phyloP scores from a whole-genome alignment of 2,113 vertebrate species.

The Sakesphorus luctuosus region DNA sequence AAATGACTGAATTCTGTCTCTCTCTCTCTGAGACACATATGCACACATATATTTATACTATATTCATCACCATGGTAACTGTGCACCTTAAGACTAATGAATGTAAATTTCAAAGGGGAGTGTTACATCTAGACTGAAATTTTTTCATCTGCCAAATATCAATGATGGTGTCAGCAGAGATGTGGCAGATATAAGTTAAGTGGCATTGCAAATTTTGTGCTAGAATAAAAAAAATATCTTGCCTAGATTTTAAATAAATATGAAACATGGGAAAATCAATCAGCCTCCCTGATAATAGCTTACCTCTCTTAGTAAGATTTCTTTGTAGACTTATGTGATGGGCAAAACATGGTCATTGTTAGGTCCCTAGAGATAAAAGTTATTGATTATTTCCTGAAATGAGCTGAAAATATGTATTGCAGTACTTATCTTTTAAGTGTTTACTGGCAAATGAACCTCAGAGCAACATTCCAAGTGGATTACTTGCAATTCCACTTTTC shows the following conservation, averaged over 20 bases:
- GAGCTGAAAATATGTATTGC: not conserved
- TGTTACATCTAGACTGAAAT: not conserved
- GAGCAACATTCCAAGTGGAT: not conserved
- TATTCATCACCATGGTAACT: not conserved
- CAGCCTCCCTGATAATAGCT: not conserved
- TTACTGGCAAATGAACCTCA: not conserved
- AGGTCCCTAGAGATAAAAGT: not conserved
- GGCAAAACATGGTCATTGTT: not conserved
- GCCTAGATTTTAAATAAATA: not conserved
- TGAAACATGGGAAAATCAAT: not conserved
- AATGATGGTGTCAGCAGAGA: not conserved
- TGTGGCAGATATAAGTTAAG: not conserved
- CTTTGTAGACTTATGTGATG: not conserved
- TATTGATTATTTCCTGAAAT: not conserved
- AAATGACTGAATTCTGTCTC: not conserved
- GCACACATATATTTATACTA: not conserved
- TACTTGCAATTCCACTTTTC: not conserved
- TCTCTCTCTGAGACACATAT: not conserved
- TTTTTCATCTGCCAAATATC: not conserved
- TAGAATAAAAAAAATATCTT: not conserved
- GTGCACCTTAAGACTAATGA: not conserved
- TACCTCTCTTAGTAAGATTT: not conserved
- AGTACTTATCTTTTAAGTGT: not conserved
- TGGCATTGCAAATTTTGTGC: not conserved
- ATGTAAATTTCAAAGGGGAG: not conserved